A percentile compares a stretch with the other conserved stretches of the same genome.
These are phyloP conservation scores for Halichoeres trimaculatus DNA, from an alignment of 2,113 vertebrate species.

Conservation along the genomic window DNA sequence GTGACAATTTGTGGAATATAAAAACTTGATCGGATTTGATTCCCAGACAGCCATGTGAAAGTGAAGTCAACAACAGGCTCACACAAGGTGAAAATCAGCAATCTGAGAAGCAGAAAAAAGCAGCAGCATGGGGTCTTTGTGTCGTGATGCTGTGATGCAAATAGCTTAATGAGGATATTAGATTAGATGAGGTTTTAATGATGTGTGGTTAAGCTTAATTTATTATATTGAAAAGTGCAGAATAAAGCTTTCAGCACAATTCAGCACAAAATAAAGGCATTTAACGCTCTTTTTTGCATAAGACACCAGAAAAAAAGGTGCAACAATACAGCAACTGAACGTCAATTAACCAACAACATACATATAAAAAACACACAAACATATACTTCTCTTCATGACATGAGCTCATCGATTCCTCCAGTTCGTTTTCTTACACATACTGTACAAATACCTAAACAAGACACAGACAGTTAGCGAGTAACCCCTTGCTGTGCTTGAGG, in stretches of 20 bases:
- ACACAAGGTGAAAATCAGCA: constrained; percentile 11
- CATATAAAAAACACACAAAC: not conserved
- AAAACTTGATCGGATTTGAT: constrained; percentile 46
- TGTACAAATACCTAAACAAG: not conserved
- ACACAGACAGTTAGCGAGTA: constrained; percentile 8
- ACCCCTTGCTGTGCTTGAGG: constrained; percentile 56
- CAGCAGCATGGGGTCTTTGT: constrained; percentile 9
- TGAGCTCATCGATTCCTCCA: not conserved
- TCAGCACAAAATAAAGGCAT: not conserved
- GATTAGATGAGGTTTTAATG: not conserved
- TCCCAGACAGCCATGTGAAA: constrained; percentile 10
- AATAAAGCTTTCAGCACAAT: not conserved
- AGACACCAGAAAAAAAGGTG: not conserved
- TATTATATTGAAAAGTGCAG: constrained; percentile 2
- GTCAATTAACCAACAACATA: not conserved
- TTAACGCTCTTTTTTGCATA: not conserved
- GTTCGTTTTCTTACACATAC: not conserved
- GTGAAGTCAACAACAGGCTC: constrained; percentile 40
- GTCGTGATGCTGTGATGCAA: not conserved
- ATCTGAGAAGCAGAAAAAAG: constrained; percentile 15
- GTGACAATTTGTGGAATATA: constrained; percentile 40
- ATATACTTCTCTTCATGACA: not conserved
- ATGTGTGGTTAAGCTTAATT: not conserved
- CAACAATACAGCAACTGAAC: not conserved
- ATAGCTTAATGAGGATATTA: constrained; percentile 4